phyloP scores from a whole-genome alignment of 2,888 invertebrate genomes.

The Hemithea aestivaria region DNA sequence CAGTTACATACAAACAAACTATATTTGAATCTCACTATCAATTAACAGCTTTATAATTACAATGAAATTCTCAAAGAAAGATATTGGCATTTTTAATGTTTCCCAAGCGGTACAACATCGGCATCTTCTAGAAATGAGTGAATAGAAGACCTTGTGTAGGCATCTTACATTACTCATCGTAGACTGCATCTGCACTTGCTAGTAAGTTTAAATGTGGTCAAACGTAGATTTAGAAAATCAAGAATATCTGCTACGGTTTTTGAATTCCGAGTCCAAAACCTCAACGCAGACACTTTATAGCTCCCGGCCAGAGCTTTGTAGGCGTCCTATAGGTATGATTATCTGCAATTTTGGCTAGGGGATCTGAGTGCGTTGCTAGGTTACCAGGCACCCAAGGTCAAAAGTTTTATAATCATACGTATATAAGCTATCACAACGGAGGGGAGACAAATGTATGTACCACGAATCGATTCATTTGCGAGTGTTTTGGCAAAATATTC shows the following conservation, averaged over 20 bases:
- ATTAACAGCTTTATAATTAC: too few relatives aligned
- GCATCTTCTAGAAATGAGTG: too few relatives aligned
- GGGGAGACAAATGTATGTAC: conserved; percentile 43
- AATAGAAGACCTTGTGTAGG: too few relatives aligned
- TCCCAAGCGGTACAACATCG: too few relatives aligned
- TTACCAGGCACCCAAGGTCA: conserved; percentile 75
- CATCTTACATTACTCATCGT: too few relatives aligned
- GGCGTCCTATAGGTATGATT: conserved; percentile 68
- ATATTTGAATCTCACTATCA: too few relatives aligned
- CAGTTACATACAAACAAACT: too few relatives aligned
- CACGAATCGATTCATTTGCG: conserved; percentile 47
- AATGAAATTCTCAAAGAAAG: too few relatives aligned
- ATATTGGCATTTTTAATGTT: too few relatives aligned
- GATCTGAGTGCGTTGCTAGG: conserved; percentile 72
- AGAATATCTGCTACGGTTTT: background rate
- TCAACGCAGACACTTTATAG: conserved; percentile 37
- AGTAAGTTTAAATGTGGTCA: too few relatives aligned
- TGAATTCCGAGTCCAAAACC: conserved; percentile 15
- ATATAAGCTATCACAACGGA: conserved; percentile 49
- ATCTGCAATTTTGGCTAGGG: conserved; percentile 69
- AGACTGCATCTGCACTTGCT: too few relatives aligned
- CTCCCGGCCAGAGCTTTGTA: conserved; percentile 50
- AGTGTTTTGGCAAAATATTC: conserved; percentile 33
- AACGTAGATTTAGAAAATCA: background rate
- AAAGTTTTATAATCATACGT: conserved; percentile 56